Conservation (phyloP, 2,797 vertebrate genomes). For the Staurois parvus region DNA sequence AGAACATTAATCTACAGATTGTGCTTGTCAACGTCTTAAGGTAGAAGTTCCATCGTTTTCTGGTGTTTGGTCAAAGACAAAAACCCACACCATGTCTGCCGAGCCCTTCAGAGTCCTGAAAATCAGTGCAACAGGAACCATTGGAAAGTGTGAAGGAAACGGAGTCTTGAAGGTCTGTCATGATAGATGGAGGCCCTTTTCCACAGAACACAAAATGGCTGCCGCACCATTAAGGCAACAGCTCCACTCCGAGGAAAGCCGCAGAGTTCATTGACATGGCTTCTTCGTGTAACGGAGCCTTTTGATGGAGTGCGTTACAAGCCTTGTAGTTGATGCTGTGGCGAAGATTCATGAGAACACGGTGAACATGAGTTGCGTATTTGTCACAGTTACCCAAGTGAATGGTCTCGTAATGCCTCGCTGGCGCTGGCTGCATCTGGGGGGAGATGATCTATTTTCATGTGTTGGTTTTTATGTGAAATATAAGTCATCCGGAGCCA, state of each 20-base stretch:
- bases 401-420: slow-evolving; percentile 48
- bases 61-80: neutral
- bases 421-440: slow-evolving; percentile 19
- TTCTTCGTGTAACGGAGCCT: neutral
- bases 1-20: too few relatives aligned
- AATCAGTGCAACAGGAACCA: neutral
- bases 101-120: neutral
- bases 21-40: too few relatives aligned
- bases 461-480: slow-evolving; percentile 43
- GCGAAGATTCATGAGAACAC: slow-evolving; percentile 45
- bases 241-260: neutral
- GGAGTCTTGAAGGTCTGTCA: neutral
- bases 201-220: neutral
- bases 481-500: slow-evolving; percentile 40
- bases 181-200: neutral
- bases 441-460: slow-evolving; percentile 37
- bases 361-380: slow-evolving; percentile 21
- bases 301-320: slow-evolving; percentile 44
- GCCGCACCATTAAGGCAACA: neutral
- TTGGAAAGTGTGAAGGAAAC: neutral
- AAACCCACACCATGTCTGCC: neutral
- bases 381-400: slow-evolving; percentile 49
- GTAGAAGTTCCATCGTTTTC: too few relatives aligned
- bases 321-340: slow-evolving; percentile 47
- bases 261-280: neutral